phyloP scores from a whole-genome alignment of 2,113 vertebrate species.

The Hylia prasina region DNA sequence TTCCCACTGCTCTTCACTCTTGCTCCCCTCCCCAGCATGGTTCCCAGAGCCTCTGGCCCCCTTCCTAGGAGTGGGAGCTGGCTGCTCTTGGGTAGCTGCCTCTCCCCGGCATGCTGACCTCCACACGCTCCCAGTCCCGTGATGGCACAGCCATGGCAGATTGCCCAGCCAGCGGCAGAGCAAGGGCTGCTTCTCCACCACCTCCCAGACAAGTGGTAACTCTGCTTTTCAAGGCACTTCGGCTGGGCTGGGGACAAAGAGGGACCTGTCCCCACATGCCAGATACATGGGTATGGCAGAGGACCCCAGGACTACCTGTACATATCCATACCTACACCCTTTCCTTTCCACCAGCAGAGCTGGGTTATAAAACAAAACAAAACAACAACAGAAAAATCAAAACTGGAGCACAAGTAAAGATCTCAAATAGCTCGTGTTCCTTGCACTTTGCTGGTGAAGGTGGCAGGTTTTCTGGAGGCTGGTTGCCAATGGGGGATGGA shows the following conservation, averaged over 20 bases:
- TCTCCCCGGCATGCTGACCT: background rate
- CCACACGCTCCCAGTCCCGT: background rate
- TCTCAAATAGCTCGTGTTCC: background rate
- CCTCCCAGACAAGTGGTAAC: background rate
- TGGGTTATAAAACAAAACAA: background rate
- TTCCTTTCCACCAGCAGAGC: background rate
- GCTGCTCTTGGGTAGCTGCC: background rate
- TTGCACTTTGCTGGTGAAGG: background rate
- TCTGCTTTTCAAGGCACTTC: fast-evolving
- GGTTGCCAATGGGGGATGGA: background rate
- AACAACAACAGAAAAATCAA: background rate
- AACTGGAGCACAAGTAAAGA: background rate
- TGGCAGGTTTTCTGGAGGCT: background rate
- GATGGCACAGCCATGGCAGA: background rate
- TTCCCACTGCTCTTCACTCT: background rate
- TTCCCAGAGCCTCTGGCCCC: background rate
- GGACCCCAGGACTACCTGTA: background rate
- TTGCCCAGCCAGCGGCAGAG: background rate
- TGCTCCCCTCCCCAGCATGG: background rate
- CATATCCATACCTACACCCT: background rate
- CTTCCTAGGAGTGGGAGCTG: background rate
- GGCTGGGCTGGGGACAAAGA: background rate
- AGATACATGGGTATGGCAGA: background rate
- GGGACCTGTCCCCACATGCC: fast-evolving
- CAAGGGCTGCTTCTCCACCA: background rate